phyloP scores from a whole-genome alignment of 2,797 vertebrate genomes.

The Graptemys geographica region DNA sequence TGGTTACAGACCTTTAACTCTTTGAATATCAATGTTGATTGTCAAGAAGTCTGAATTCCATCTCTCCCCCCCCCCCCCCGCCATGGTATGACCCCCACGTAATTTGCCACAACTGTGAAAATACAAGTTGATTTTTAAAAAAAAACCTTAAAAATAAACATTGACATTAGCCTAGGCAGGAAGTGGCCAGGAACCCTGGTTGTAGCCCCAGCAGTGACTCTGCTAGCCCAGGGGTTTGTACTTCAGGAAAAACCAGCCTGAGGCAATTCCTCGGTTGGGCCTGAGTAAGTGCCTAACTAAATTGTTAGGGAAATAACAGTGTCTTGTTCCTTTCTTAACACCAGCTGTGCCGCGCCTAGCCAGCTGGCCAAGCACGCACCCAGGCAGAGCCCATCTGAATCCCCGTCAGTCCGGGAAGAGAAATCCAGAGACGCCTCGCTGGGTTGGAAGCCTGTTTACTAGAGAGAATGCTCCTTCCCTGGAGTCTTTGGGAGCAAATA shows the following conservation, averaged over 20 bases:
- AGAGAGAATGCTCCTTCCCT: too few relatives aligned
- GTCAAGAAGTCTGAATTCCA: too few relatives aligned
- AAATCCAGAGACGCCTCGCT: too few relatives aligned
- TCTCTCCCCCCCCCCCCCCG: fast-evolving
- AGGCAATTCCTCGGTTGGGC: background rate
- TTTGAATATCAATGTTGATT: too few relatives aligned
- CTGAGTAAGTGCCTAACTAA: background rate
- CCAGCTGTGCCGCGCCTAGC: background rate
- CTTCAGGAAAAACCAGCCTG: background rate
- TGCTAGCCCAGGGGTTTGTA: background rate
- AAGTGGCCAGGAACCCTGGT: too few relatives aligned
- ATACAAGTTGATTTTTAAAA: too few relatives aligned
- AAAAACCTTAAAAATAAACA: too few relatives aligned
- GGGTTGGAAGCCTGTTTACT: background rate
- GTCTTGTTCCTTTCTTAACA: background rate
- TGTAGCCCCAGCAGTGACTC: too few relatives aligned
- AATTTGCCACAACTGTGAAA: too few relatives aligned
- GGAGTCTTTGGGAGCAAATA: background rate
- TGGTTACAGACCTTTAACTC: too few relatives aligned
- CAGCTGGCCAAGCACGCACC: background rate
- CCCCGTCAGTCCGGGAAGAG: background rate
- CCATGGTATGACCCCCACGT: too few relatives aligned
- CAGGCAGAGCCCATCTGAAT: background rate
- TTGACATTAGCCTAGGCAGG: too few relatives aligned
- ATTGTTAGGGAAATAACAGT: background rate